Base-by-base conservation (phyloP, 1,140 invertebrate genomes). In the Odontomachus brunneus region DNA sequence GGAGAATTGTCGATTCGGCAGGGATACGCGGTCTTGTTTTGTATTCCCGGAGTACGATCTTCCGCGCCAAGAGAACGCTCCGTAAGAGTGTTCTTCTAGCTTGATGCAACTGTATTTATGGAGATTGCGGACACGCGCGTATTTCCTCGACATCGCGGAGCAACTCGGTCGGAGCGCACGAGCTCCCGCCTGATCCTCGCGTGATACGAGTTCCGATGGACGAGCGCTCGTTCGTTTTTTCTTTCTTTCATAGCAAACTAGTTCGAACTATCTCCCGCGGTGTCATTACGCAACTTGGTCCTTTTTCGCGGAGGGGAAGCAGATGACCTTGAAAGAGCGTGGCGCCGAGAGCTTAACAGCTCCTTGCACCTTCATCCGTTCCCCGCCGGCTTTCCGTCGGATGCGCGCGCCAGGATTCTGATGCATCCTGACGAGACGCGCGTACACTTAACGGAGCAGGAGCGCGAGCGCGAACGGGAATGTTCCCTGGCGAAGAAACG, bases 361-460 rank as follows among this genome's bases (percentile, higher is more conserved):
- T 44, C 38, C 0, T 44, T 11, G 48, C 17, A 87, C 87, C 83
- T 88, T 88, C 85, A 85, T 67, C 53, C 49, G 73, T 84, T 80
- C 83, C 85, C 78, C 83, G 66, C 69, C 62, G 66, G 75, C 76
- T 60, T 78, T 38, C 62, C 55, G 26, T 87, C 49, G 49, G 84
- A 44, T 11, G 73, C 80, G 73, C 80, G 62, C 80, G 63, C n/a
- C 19, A 44, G 14, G 2, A 0, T 19, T 49, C 26, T 24, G 7
- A 49, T 62, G 38, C 22, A 26, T 60, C 14, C 3, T 55, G 15
- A 51, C 17, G 12, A 22, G 9, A 3, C 29, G 38, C 38, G 38
- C 38, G 38, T 11, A 11, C 38, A 44, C 38, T 44, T 44, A 44
- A 44, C 38, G 38, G 38, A 44, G 38, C 38, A 11, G 38, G 4